A percentile compares a stretch with the other conserved stretches of the same genome.
These are phyloP conservation scores for Ceyx margarethae DNA, from an alignment of 2,113 vertebrate genomes.

Conservation along the genomic window DNA sequence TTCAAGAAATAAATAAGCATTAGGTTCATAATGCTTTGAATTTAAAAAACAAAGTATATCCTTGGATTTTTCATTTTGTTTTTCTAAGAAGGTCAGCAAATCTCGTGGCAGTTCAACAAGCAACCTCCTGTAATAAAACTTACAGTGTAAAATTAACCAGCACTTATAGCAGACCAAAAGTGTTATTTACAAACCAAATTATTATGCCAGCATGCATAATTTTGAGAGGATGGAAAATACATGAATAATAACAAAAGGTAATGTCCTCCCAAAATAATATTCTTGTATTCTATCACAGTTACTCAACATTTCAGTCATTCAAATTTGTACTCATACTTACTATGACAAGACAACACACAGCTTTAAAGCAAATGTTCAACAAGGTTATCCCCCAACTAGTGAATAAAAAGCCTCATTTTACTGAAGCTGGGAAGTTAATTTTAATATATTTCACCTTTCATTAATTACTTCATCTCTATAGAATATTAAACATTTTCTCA, in stretches of 20 bases:
- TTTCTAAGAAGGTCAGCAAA: neutral
- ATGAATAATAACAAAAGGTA: neutral
- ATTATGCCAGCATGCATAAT: neutral
- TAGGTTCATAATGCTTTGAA: neutral
- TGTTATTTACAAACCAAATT: neutral
- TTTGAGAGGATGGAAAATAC: neutral
- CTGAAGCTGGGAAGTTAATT: neutral
- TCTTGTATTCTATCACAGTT: neutral
- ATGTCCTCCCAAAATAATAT: neutral
- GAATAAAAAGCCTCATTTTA: neutral
- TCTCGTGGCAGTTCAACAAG: neutral
- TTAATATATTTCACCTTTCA: neutral
- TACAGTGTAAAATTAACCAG: neutral
- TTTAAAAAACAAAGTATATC: neutral
- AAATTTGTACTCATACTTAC: neutral
- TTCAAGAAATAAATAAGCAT: conserved; percentile 3
- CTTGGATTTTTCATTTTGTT: neutral
- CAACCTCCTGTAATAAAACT: neutral
- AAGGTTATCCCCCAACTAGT: neutral
- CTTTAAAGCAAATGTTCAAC: neutral
- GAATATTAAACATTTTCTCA: neutral
- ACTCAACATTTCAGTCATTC: neutral
- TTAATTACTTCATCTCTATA: neutral
- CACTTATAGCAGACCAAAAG: neutral
- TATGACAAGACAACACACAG: neutral